Conservation (phyloP, 2,888 invertebrate species). For the Drosophila acutilabella region DNA sequence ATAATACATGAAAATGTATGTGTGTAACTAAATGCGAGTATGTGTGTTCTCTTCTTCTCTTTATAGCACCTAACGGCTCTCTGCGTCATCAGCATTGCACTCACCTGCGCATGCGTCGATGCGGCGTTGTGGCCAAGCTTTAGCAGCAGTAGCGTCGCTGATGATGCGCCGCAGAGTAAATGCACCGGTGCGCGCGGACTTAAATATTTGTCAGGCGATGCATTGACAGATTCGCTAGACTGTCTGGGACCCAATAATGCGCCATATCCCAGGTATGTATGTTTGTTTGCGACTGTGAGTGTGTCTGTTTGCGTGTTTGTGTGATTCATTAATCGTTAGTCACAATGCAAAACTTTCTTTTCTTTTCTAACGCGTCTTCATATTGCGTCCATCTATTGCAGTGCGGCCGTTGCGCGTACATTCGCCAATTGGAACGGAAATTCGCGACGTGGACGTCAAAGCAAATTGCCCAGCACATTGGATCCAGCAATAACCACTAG, state of each 20-base stretch:
- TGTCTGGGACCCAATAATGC: constrained; percentile 93
- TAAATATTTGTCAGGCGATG: constrained; percentile 95
- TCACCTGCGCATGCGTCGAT: constrained; percentile 73
- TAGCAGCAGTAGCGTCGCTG: constrained; percentile 73
- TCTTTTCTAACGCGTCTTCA: constrained; percentile 70
- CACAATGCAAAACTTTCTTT: constrained; percentile 42
- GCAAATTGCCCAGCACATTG: constrained; percentile 87
- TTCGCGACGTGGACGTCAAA: constrained; percentile 89
- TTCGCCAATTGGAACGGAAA: constrained; percentile 90
- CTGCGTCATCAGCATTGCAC: constrained; percentile 78
- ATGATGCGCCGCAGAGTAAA: constrained; percentile 82
- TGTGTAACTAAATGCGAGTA: constrained; percentile 21
- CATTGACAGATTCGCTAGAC: constrained; percentile 90
- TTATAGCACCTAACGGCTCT: constrained; percentile 81
- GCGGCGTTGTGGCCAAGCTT: constrained; percentile 84
- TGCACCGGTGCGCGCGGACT: constrained; percentile 88
- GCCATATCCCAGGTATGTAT: constrained; percentile 92
- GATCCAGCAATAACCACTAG: constrained; percentile 91
- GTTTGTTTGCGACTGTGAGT: not conserved
- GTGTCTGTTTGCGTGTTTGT: not conserved
- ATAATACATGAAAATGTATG: constrained; percentile 4
- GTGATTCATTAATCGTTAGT: constrained; percentile 31
- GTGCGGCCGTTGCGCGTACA: constrained; percentile 91
- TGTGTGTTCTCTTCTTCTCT: constrained; percentile 24
- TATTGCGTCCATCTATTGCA: constrained; percentile 78